Conservation (phyloP, 1,140 invertebrate genomes). For the Apis laboriosa region DNA sequence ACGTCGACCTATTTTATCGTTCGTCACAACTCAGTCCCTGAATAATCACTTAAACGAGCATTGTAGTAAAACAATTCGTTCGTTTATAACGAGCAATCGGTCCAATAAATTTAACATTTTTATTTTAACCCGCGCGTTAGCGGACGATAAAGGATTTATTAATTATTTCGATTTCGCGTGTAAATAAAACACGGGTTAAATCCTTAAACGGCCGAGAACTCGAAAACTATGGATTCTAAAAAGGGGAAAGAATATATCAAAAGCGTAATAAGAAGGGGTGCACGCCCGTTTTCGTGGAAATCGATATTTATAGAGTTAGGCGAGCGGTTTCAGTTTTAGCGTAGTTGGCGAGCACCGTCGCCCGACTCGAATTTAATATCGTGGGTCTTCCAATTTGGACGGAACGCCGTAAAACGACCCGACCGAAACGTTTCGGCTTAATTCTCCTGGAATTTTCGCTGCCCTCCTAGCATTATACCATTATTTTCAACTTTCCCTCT, state of each 20-base stretch:
- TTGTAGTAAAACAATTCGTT: not conserved
- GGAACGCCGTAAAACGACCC: not conserved
- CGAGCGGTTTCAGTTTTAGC: slow-evolving; percentile 15
- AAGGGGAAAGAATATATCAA: not conserved
- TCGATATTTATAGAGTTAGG: slow-evolving; percentile 38
- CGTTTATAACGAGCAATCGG: not conserved
- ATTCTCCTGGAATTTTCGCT: slow-evolving; percentile 14
- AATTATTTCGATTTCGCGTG: too few relatives aligned
- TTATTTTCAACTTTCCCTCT: not conserved
- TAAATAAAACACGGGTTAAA: too few relatives aligned
- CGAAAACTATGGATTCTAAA: too few relatives aligned
- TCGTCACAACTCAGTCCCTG: not conserved
- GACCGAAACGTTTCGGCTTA: not conserved
- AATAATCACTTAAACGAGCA: slow-evolving; percentile 6
- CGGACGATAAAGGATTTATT: not conserved
- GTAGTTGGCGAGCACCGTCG: not conserved
- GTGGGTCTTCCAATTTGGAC: slow-evolving; percentile 22
- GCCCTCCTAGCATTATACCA: not conserved
- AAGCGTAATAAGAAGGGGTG: not conserved
- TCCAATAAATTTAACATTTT: not conserved
- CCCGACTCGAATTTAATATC: slow-evolving; percentile 41
- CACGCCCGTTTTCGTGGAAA: not conserved
- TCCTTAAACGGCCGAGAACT: too few relatives aligned
- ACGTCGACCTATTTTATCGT: too few relatives aligned
- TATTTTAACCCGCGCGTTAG: not conserved